Conservation (phyloP, 2,113 vertebrate species). For the Ochotona curzoniae region DNA sequence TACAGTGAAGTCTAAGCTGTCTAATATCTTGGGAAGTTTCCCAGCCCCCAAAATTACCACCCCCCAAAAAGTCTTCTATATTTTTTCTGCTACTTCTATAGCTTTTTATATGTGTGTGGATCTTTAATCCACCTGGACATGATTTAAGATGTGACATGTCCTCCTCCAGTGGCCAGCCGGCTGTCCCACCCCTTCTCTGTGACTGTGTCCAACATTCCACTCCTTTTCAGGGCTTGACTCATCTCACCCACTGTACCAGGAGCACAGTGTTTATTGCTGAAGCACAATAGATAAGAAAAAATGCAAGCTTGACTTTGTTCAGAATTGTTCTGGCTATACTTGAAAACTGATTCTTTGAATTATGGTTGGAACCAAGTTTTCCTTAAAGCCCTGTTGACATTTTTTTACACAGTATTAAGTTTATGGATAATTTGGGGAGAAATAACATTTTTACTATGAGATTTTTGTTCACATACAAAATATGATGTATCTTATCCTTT, state of each 20-base stretch:
- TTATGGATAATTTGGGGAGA: not conserved
- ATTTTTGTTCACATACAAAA: not conserved
- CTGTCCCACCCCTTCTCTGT: not conserved
- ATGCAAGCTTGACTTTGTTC: not conserved
- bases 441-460: not conserved
- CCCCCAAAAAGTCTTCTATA: not conserved
- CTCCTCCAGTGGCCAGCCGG: not conserved
- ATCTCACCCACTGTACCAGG: not conserved
- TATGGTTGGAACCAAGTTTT: not conserved
- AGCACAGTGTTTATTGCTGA: not conserved
- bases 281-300: not conserved
- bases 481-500: not conserved
- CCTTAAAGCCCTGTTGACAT: not conserved
- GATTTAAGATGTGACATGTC: not conserved
- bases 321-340: not conserved
- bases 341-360: constrained; percentile 41
- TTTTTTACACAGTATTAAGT: not conserved
- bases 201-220: not conserved
- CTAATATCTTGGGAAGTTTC: not conserved
- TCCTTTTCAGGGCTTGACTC: not conserved
- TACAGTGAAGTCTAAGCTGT: not conserved
- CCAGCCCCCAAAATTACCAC: not conserved
- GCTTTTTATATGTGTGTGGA: not conserved
- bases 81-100: not conserved
- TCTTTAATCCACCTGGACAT: not conserved